A percentile compares a stretch with the other conserved stretches of the same genome.
phyloP scores from a whole-genome alignment of 2,888 invertebrate genomes.

The Hetaerina titia region DNA sequence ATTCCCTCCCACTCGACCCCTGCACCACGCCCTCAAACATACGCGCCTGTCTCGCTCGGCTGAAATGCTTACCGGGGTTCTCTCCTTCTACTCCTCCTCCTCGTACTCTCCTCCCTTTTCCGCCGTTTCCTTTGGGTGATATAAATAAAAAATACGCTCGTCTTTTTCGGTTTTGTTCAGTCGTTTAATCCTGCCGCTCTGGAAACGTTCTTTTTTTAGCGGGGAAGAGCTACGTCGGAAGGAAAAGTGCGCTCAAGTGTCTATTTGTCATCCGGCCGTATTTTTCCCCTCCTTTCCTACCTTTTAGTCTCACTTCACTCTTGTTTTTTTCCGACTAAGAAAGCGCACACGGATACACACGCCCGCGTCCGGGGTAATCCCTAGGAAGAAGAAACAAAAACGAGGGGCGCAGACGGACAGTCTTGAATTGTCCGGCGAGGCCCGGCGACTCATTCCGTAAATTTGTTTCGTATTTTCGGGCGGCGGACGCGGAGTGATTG shows the following conservation, averaged over 20 bases:
- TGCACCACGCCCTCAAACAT: too few relatives aligned
- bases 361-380: not conserved
- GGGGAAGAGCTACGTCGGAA: not conserved
- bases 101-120: not conserved
- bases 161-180: not conserved
- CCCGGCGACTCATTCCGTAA: too few relatives aligned
- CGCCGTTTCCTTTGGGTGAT: not conserved
- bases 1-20: too few relatives aligned
- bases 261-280: not conserved
- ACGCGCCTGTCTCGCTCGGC: not conserved
- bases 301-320: not conserved
- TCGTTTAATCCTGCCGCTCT: not conserved
- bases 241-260: not conserved
- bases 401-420: too few relatives aligned
- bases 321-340: not conserved
- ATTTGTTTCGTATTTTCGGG: too few relatives aligned
- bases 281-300: not conserved
- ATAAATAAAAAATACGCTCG: too few relatives aligned
- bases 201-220: not conserved
- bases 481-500: too few relatives aligned
- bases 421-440: too few relatives aligned
- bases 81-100: not conserved
- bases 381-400: too few relatives aligned
- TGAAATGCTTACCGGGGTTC: not conserved
- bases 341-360: not conserved